Percentiles rank a stretch among this genome's conserved stretches.
Evolutionary conservation across 2,888 invertebrate species (phyloP).

Genomic region (Xylocampa areola): DNA sequence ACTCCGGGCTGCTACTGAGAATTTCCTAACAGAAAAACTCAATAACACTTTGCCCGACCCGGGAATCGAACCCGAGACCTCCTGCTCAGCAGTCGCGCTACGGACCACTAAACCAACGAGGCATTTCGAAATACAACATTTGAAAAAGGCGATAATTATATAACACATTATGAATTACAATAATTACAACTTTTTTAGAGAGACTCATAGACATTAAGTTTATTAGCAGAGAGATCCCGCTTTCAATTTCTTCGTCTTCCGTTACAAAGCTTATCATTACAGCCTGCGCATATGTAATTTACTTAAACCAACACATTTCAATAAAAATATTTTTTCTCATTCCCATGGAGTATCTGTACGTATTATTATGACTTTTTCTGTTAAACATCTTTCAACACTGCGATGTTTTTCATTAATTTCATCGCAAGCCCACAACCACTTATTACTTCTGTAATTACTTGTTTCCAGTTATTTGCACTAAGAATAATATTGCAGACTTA

Average conservation of each 20-base stretch:
- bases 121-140: no score
- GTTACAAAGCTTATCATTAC: conserved; percentile 20
- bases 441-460: conserved; percentile 48
- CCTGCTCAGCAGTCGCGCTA: no score
- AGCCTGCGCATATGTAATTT: conserved; percentile 3
- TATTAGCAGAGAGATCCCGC: no score
- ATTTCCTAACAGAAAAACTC: no score
- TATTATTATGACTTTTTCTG: conserved; percentile 46
- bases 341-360: conserved; percentile 35
- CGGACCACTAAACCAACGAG: no score
- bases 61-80: no score
- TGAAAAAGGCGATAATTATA: no score
- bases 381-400: conserved; percentile 43
- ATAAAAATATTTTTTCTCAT: conserved; percentile 39
- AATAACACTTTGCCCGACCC: no score
- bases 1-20: no score
- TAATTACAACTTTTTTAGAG: no score
- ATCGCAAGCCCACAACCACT: conserved; percentile 22
- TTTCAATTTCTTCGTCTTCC: conserved; percentile 7
- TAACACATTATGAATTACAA: no score
- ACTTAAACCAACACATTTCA: conserved; percentile 36
- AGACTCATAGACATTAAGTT: no score
- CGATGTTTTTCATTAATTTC: conserved; percentile 34
- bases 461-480: conserved; percentile 37
- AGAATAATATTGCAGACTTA: conserved; percentile 23